Evolutionary conservation across 2,113 vertebrate species (phyloP).

Genomic region (Chitala chitala): DNA sequence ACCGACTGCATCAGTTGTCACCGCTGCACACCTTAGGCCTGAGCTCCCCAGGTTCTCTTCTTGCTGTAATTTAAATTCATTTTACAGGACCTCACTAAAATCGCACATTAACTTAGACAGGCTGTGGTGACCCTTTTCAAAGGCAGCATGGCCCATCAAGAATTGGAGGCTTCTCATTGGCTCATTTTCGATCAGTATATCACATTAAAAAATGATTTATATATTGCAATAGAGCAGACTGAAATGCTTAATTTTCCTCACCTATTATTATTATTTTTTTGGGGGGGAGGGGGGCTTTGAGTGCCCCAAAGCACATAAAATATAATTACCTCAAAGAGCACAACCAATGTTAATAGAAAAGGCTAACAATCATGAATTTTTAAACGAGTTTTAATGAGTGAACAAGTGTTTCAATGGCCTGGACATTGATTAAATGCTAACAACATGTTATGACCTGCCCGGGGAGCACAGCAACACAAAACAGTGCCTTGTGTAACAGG

Average conservation of each 20-base stretch:
- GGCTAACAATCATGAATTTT: constrained; percentile 36
- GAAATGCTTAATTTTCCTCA: constrained; percentile 4
- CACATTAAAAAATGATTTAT: background rate
- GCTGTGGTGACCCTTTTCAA: constrained; percentile 19
- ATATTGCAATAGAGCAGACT: background rate
- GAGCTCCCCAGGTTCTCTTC: background rate
- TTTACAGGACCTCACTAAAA: constrained; percentile 5
- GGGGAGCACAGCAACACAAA: background rate
- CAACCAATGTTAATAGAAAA: constrained; percentile 24
- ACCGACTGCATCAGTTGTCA: background rate
- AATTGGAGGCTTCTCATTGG: constrained; percentile 14
- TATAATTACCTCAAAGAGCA: constrained; percentile 29
- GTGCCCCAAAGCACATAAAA: constrained; percentile 23
- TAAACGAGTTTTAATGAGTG: constrained; percentile 31
- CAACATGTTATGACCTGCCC: constrained; percentile 3
- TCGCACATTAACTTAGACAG: constrained; percentile 5
- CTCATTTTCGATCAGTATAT: constrained; percentile 2
- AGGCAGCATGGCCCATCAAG: constrained; percentile 4
- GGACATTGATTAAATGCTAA: constrained; percentile 32
- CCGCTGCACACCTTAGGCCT: constrained; percentile 3
- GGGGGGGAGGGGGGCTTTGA: too few relatives aligned
- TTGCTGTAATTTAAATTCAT: constrained; percentile 9
- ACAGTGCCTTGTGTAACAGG: background rate
- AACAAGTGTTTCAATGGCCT: constrained; percentile 30
- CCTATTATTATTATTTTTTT: background rate